These are phyloP conservation scores for Loriculus beryllinus DNA, from an alignment of 2,797 vertebrate genomes.

Conservation along the genomic window DNA sequence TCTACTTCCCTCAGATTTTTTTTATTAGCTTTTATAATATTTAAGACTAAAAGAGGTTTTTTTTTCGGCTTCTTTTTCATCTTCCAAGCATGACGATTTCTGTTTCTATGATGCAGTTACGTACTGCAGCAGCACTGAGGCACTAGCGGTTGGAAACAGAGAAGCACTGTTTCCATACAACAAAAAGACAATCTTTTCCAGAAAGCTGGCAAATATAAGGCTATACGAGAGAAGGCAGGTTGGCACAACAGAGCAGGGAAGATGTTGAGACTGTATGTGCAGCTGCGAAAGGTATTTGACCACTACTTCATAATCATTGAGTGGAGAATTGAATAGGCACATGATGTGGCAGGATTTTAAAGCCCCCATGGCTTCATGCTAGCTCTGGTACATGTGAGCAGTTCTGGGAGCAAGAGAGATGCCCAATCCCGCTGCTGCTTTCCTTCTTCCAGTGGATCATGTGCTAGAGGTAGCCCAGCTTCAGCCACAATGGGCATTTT, in stretches of 20 bases:
- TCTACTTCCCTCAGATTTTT: background rate
- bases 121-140: background rate
- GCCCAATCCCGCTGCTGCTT: accelerated
- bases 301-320: accelerated
- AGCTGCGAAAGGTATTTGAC: background rate
- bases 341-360: background rate
- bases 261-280: accelerated
- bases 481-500: background rate
- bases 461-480: background rate
- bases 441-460: accelerated
- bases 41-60: background rate
- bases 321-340: background rate
- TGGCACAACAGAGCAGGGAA: background rate
- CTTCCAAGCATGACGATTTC: background rate
- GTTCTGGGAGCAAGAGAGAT: accelerated
- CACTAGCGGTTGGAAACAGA: accelerated
- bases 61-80: background rate
- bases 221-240: accelerated
- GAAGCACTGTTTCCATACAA: background rate
- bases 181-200: background rate
- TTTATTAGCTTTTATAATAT: background rate
- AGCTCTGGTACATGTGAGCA: background rate
- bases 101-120: background rate
- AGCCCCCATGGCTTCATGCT: background rate
- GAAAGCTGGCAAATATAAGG: background rate